These are phyloP conservation scores for Asarcornis scutulata DNA, from an alignment of 2,113 vertebrate species.

Conservation along the genomic window DNA sequence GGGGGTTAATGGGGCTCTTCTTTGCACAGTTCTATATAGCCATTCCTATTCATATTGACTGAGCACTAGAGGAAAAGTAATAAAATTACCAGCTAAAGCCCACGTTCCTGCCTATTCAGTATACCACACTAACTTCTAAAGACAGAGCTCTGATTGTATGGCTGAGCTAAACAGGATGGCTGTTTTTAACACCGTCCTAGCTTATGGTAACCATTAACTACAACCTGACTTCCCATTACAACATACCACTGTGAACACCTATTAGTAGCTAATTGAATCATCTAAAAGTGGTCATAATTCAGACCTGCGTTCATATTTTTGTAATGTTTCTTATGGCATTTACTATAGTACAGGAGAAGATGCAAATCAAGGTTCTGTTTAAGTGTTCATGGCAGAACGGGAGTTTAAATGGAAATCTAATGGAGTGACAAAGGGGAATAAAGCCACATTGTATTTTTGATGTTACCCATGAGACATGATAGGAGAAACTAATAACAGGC, in stretches of 20 bases:
- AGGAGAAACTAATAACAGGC: constrained; percentile 50
- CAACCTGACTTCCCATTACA: constrained; percentile 64
- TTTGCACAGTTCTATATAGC: constrained; percentile 17
- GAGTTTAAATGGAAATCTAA: constrained; percentile 27
- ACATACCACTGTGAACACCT: constrained; percentile 49
- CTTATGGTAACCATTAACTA: constrained; percentile 69
- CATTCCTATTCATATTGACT: not conserved
- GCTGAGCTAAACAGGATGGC: constrained; percentile 46
- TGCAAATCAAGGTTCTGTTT: constrained; percentile 34
- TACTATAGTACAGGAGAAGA: not conserved
- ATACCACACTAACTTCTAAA: not conserved
- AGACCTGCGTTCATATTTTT: constrained; percentile 23
- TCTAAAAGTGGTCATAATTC: constrained; percentile 33
- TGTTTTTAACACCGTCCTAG: constrained; percentile 51
- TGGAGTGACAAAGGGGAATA: constrained; percentile 34
- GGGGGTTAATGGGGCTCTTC: constrained; percentile 57
- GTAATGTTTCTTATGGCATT: not conserved
- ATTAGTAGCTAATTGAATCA: constrained; percentile 67
- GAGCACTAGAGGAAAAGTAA: constrained; percentile 50
- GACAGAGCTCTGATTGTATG: constrained; percentile 69
- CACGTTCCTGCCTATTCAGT: constrained; percentile 45
- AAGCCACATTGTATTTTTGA: constrained; percentile 45
- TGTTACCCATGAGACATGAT: constrained; percentile 54
- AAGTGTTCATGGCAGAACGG: not conserved
- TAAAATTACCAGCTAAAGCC: constrained; percentile 64